phyloP scores from a whole-genome alignment of 2,113 vertebrate species.

The Origma solitaria region DNA sequence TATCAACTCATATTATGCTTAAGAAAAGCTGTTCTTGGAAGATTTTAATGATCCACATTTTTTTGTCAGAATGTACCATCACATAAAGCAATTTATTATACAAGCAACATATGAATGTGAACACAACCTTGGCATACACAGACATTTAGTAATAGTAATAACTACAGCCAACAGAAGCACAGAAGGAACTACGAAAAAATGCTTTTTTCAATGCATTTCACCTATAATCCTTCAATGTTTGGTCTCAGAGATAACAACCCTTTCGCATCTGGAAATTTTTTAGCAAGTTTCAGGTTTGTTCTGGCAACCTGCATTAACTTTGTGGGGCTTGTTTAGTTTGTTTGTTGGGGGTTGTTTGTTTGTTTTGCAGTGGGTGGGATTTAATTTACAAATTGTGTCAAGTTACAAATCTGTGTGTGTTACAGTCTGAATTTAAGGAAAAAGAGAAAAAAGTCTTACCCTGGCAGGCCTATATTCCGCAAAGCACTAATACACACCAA shows the following conservation, averaged over 20 bases:
- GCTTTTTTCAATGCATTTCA: not conserved
- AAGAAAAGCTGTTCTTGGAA: not conserved
- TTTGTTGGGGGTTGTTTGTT: not conserved
- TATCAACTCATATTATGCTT: not conserved
- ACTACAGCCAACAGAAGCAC: not conserved
- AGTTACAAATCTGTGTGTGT: not conserved
- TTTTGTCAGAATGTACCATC: not conserved
- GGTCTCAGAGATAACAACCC: not conserved
- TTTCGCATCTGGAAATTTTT: not conserved
- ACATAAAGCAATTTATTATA: not conserved
- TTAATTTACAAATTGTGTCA: not conserved
- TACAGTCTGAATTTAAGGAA: not conserved
- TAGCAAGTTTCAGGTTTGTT: not conserved
- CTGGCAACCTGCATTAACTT: not conserved
- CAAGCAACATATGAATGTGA: not conserved
- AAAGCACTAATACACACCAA: not conserved
- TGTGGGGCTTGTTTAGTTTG: not conserved
- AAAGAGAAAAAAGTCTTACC: not conserved
- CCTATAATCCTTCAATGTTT: not conserved
- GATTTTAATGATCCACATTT: not conserved
- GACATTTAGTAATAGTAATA: not conserved
- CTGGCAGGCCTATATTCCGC: not conserved
- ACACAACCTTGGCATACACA: not conserved
- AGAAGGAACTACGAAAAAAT: not conserved
- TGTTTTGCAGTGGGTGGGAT: not conserved